Evolutionary conservation across 1,140 invertebrate species (phyloP).

Genomic region (Battus philenor): DNA sequence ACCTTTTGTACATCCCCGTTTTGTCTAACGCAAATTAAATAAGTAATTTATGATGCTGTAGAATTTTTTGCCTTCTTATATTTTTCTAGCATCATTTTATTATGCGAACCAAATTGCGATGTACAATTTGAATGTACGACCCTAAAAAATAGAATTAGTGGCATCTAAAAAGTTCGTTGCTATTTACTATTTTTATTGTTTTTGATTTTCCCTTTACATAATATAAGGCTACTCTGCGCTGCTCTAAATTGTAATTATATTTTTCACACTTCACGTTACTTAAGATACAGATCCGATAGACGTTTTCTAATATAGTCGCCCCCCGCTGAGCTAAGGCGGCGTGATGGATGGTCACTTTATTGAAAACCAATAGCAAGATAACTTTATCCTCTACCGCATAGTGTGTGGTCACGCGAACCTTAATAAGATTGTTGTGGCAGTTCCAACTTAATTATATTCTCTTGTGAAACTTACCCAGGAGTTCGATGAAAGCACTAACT

Average conservation of each 20-base stretch:
- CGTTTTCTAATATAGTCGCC: constrained; percentile 71
- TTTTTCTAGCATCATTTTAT: constrained; percentile 22
- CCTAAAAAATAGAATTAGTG: no score
- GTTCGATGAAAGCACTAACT: constrained; percentile 3
- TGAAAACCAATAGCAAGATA: constrained; percentile 62
- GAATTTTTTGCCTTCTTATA: constrained; percentile 25
- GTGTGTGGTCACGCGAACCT: constrained; percentile 51
- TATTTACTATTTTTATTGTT: no score
- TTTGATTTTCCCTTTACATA: no score
- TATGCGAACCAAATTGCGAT: no score
- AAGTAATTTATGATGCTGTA: constrained; percentile 38
- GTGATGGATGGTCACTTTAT: constrained; percentile 69
- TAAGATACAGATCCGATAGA: constrained; percentile 37
- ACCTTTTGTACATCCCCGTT: constrained; percentile 49
- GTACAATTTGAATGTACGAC: no score
- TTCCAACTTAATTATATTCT: constrained; percentile 31
- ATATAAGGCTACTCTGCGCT: no score
- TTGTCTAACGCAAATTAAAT: constrained; percentile 47
- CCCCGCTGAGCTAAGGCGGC: constrained; percentile 58
- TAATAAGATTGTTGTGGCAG: constrained; percentile 19
- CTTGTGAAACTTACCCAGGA: constrained; percentile 1
- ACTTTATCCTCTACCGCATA: constrained; percentile 30
- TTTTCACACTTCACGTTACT: constrained; percentile 14
- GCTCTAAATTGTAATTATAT: no score
- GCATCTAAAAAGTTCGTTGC: no score